Conservation (phyloP, 1,140 invertebrate genomes). For the Riptortus pedestris region DNA sequence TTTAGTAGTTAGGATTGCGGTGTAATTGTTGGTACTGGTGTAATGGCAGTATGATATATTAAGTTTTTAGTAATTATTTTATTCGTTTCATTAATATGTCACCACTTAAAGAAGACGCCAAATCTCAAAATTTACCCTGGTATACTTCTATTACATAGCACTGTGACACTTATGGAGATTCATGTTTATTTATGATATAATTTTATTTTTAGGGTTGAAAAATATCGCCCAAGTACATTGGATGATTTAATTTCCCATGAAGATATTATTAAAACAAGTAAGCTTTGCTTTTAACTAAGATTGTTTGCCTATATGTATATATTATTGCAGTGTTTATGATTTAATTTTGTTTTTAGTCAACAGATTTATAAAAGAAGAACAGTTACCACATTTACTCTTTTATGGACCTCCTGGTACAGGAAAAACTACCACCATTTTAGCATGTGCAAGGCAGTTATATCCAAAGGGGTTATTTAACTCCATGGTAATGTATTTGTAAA, state of each 20-base stretch:
- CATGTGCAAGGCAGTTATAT: conserved; percentile 89
- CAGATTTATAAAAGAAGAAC: conserved; percentile 84
- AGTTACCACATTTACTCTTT: conserved; percentile 90
- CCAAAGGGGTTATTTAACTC: conserved; percentile 73
- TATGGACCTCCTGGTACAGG: conserved; percentile 98
- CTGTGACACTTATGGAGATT: background rate
- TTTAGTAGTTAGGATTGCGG: no score
- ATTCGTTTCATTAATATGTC: background rate
- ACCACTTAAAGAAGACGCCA: background rate
- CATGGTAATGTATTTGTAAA: conserved; percentile 50
- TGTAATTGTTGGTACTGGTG: no score
- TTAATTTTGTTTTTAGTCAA: conserved; percentile 52
- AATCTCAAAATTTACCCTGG: conserved; percentile 6
- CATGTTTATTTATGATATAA: background rate
- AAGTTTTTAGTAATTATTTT: background rate
- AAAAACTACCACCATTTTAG: conserved; percentile 96
- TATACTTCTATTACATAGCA: background rate
- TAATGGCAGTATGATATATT: no score
- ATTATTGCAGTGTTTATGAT: conserved; percentile 12
- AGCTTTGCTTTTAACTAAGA: conserved; percentile 34
- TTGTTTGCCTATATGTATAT: background rate
- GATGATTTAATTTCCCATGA: conserved; percentile 93
- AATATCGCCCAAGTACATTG: conserved; percentile 84
- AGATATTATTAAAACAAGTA: conserved; percentile 94
- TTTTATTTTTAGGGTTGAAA: conserved; percentile 76